Conservation (phyloP, 2,797 vertebrate genomes). For the Uromys caudimaculatus region DNA sequence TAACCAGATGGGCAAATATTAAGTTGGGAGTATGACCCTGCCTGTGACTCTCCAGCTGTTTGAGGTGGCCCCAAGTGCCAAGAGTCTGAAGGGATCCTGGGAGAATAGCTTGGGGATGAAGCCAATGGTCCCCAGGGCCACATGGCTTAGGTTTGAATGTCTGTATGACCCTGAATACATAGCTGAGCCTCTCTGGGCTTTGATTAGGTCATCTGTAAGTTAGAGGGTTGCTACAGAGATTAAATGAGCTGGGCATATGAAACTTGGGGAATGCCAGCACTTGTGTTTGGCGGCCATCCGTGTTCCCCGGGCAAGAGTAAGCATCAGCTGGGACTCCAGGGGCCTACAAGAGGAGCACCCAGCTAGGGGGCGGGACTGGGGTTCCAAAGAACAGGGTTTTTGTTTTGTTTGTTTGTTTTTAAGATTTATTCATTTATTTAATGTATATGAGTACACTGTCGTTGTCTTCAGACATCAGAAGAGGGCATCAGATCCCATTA, state of each 20-base stretch:
- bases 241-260: not conserved
- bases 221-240: not conserved
- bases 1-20: not conserved
- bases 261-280: not conserved
- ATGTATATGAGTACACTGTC: too few species aligned
- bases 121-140: not conserved
- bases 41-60: not conserved
- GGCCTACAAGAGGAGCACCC: not conserved
- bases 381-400: not conserved
- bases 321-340: not conserved
- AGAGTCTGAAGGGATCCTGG: not conserved
- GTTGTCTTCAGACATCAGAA: too few species aligned
- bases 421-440: too few species aligned
- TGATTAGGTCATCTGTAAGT: not conserved
- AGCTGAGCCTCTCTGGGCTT: slow-evolving; percentile 5
- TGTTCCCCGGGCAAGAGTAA: too few species aligned
- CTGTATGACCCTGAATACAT: not conserved
- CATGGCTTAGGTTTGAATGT: not conserved
- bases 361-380: not conserved
- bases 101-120: not conserved
- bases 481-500: too few species aligned
- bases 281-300: rapidly evolving
- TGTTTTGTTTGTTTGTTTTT: too few species aligned
- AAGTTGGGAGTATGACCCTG: not conserved
- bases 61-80: not conserved